Conservation (phyloP, 2,797 vertebrate genomes). For the Toxotes lorentzi region DNA sequence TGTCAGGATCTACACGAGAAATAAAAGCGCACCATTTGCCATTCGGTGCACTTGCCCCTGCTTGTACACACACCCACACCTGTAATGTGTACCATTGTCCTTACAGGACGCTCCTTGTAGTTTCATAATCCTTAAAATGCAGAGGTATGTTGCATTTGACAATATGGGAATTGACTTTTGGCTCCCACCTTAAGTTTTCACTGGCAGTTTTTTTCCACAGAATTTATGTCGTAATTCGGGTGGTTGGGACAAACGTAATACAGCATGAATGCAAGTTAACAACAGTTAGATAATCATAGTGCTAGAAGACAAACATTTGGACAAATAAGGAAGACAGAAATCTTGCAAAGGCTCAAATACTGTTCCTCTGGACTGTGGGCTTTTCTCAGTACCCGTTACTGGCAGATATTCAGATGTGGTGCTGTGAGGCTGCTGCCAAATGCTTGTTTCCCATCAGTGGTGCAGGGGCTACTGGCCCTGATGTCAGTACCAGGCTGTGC, state of each 20-base stretch:
- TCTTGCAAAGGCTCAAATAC: background rate
- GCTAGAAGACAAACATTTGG: background rate
- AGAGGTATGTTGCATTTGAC: slow-evolving; percentile 13
- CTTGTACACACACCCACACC: slow-evolving; percentile 70
- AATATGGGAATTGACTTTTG: slow-evolving; percentile 32
- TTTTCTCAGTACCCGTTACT: background rate
- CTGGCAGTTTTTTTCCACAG: background rate
- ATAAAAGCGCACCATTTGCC: slow-evolving; percentile 46
- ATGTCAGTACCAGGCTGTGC: slow-evolving; percentile 8
- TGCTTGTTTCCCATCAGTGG: slow-evolving; percentile 2
- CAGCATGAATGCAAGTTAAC: slow-evolving; percentile 11
- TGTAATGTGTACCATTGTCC: slow-evolving; percentile 46
- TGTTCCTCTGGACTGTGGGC: background rate
- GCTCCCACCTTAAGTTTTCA: background rate
- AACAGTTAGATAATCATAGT: slow-evolving; percentile 15
- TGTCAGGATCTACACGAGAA: slow-evolving; percentile 34
- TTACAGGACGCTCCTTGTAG: slow-evolving; percentile 23
- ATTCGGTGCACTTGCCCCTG: slow-evolving; percentile 69
- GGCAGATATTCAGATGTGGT: background rate
- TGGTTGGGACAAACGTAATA: background rate
- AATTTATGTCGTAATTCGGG: slow-evolving; percentile 23
- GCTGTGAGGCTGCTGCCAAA: background rate
- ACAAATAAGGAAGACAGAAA: background rate
- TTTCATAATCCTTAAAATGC: slow-evolving; percentile 51
- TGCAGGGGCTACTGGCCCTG: background rate